These are phyloP conservation scores for Andrena camellia DNA, from an alignment of 2,888 invertebrate genomes.

Conservation along the genomic window DNA sequence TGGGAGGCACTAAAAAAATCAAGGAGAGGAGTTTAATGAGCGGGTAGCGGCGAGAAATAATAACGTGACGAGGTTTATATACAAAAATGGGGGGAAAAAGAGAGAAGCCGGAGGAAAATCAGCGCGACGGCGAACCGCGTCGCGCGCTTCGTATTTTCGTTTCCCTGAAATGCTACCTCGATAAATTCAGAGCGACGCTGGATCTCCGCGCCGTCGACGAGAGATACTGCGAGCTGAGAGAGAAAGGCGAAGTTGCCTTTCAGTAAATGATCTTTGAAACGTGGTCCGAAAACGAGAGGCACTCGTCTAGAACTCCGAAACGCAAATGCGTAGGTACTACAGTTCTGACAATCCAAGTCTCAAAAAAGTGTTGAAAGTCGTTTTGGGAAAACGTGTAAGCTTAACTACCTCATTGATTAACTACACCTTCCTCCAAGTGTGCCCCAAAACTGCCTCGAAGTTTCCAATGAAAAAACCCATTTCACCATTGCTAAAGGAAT, in stretches of 20 bases:
- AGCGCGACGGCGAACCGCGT: conserved; percentile 4
- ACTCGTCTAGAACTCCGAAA: too few species aligned
- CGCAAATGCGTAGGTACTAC: too few species aligned
- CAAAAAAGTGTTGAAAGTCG: too few species aligned
- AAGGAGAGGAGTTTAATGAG: conserved; percentile 69
- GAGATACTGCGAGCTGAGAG: conserved; percentile 37
- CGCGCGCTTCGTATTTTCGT: conserved; percentile 52
- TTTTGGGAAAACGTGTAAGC: too few species aligned
- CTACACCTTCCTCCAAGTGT: too few species aligned
- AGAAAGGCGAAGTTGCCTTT: neutral
- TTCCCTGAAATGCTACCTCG: conserved; percentile 51
- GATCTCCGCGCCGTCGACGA: conserved; percentile 10
- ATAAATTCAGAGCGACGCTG: conserved; percentile 47
- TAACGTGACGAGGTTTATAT: conserved; percentile 64
- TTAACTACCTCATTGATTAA: too few species aligned
- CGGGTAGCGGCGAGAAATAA: conserved; percentile 67
- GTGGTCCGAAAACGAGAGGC: too few species aligned
- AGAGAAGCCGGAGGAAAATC: neutral
- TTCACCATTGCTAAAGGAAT: too few species aligned
- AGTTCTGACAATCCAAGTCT: too few species aligned
- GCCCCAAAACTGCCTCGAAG: too few species aligned
- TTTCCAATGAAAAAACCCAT: too few species aligned
- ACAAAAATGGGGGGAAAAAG: conserved; percentile 24
- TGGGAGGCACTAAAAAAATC: conserved; percentile 56
- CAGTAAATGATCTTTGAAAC: too few species aligned